Percentiles rank a stretch among this genome's conserved stretches.
Conservation (phyloP, 2,888 invertebrate genomes). For the Trilocha varians region DNA sequence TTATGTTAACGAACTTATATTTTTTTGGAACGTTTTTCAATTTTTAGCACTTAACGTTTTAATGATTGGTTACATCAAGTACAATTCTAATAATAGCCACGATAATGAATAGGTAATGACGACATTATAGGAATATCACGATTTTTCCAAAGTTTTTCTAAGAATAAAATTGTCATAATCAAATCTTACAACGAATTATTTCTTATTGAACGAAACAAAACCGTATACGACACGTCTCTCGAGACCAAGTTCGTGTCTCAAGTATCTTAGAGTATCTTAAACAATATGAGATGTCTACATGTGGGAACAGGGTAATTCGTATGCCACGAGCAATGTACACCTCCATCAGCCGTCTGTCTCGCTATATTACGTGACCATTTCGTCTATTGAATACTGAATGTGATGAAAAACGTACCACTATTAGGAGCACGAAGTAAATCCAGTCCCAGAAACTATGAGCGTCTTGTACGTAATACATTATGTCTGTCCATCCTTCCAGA, state of each 20-base stretch:
- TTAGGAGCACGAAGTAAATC: conserved; percentile 99
- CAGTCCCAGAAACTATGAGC: conserved; percentile 99
- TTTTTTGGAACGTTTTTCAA: no score
- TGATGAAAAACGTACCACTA: conserved; percentile 87
- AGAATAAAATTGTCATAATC: no score
- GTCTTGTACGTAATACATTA: conserved; percentile 99
- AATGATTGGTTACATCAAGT: no score
- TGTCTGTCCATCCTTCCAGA: conserved; percentile 99
- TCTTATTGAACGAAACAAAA: neutral
- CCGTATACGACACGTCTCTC: neutral
- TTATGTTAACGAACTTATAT: no score
- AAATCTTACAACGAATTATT: no score
- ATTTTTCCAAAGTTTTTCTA: no score
- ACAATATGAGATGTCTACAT: neutral
- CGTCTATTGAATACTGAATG: neutral
- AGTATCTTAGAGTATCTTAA: neutral
- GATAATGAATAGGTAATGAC: no score
- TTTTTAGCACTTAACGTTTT: no score
- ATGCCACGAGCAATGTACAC: neutral
- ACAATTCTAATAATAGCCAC: no score
- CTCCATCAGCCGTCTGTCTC: conserved; percentile 2
- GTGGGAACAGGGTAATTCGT: neutral
- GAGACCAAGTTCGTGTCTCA: neutral
- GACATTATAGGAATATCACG: no score
- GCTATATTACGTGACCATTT: conserved; percentile 3